A percentile compares a stretch with the other conserved stretches of the same genome.
Evolutionary conservation across 2,797 vertebrate species (phyloP).

Genomic region (Carduelis carduelis): DNA sequence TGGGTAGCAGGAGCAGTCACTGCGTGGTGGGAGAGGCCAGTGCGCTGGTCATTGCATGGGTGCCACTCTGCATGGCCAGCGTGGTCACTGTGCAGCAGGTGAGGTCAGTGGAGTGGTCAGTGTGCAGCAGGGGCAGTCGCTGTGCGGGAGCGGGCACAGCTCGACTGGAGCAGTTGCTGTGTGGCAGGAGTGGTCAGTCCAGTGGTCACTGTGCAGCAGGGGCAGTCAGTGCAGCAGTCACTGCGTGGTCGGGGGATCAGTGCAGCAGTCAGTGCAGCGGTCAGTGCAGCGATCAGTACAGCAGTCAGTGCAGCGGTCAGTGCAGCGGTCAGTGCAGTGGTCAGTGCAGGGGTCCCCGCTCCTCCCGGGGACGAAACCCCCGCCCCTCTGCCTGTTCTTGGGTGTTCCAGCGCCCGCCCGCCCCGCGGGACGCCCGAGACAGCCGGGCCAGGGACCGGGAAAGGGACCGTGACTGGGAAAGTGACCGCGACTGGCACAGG

Average conservation of each 20-base stretch:
- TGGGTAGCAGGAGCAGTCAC: background rate
- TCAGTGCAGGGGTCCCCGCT: too few relatives aligned
- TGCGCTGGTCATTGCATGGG: background rate
- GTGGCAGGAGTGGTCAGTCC: background rate
- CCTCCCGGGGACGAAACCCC: too few relatives aligned
- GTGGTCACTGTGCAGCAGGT: background rate
- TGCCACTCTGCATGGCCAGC: background rate
- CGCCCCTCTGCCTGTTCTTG: background rate
- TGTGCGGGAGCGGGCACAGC: accelerated
- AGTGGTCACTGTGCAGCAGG: background rate
- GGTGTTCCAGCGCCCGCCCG: background rate
- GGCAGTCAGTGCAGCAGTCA: background rate
- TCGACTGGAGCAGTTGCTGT: background rate
- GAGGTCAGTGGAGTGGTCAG: background rate
- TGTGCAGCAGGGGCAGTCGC: background rate
- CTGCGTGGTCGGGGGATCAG: too few relatives aligned
- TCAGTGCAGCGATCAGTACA: too few relatives aligned
- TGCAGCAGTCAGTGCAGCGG: background rate
- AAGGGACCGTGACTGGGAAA: accelerated
- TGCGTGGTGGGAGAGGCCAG: background rate
- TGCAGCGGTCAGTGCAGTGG: too few relatives aligned
- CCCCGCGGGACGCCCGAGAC: background rate
- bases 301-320: too few relatives aligned
- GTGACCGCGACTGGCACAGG: too few relatives aligned
- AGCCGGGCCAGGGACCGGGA: background rate